A percentile compares a stretch with the other conserved stretches of the same genome.
These are phyloP conservation scores for Ganaspis sp. DNA, from an alignment of 1,140 invertebrate genomes.

Conservation along the genomic window DNA sequence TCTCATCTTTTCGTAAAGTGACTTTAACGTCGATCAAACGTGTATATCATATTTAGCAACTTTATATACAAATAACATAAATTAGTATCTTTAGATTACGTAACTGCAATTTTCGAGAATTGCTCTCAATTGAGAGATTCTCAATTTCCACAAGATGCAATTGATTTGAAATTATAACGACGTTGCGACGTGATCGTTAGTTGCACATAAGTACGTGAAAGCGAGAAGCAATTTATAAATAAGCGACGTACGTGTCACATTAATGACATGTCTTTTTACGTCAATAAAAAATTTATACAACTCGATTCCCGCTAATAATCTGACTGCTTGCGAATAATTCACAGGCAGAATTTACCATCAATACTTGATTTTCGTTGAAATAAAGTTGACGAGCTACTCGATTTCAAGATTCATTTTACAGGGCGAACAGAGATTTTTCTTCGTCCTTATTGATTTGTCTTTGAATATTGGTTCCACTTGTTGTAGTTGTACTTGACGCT, in stretches of 20 bases:
- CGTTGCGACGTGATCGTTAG: constrained; percentile 44
- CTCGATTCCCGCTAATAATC: constrained; percentile 1
- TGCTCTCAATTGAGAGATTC: neutral
- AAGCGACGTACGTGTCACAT: constrained; percentile 34
- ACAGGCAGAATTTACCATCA: constrained; percentile 6
- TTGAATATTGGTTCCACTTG: constrained; percentile 61
- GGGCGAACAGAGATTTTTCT: constrained; percentile 74
- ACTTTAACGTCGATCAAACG: constrained; percentile 19
- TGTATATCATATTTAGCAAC: constrained; percentile 1
- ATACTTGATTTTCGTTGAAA: constrained; percentile 32
- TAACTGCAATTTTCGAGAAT: constrained; percentile 33
- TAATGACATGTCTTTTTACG: constrained; percentile 35
- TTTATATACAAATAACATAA: constrained; percentile 63
- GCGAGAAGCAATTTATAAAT: constrained; percentile 51
- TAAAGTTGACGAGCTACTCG: neutral
- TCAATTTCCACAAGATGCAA: neutral
- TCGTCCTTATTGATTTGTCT: constrained; percentile 73
- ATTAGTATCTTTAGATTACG: constrained; percentile 49
- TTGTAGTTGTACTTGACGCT: constrained; percentile 57
- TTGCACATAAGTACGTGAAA: constrained; percentile 65
- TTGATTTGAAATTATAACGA: constrained; percentile 51
- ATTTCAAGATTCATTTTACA: constrained; percentile 60
- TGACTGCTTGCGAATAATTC: neutral
- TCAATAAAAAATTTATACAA: constrained; percentile 36
- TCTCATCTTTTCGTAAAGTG: neutral